phyloP scores from a whole-genome alignment of 2,888 invertebrate species.

The Rhogogaster chlorosoma region DNA sequence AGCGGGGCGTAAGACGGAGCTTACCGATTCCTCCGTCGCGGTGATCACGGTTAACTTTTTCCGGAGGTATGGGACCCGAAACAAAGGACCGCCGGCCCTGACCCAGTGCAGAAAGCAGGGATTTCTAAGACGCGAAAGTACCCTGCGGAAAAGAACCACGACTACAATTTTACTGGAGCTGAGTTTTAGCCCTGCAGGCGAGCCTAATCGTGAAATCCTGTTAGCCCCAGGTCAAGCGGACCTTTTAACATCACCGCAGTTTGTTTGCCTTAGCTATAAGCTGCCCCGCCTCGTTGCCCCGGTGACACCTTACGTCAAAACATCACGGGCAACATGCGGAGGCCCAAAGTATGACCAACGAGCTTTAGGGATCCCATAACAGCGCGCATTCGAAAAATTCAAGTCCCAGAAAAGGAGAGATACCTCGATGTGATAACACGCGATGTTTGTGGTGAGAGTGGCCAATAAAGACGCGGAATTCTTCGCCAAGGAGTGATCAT shows the following conservation, averaged over 20 bases:
- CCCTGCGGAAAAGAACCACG: neutral
- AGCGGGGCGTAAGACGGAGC: constrained; percentile 10
- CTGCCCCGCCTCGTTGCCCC: constrained; percentile 47
- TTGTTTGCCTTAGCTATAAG: constrained; percentile 25
- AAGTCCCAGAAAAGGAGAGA: no score
- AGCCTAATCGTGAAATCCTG: constrained; percentile 41
- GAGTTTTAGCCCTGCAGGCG: neutral
- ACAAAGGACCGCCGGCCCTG: constrained; percentile 40
- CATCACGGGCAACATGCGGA: constrained; percentile 13
- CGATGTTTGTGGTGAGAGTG: neutral
- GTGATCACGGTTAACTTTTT: neutral
- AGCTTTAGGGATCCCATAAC: neutral
- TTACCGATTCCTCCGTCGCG: neutral
- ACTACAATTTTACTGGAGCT: neutral
- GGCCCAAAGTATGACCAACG: neutral
- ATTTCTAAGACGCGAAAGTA: constrained; percentile 25
- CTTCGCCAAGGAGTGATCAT: no score
- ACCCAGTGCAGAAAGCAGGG: constrained; percentile 15
- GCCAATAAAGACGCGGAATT: neutral
- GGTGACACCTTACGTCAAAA: constrained; percentile 49
- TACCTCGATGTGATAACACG: neutral
- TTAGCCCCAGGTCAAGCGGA: constrained; percentile 7
- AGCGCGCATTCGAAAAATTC: neutral
- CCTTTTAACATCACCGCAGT: constrained; percentile 27
- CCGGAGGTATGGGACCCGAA: neutral